Evolutionary conservation across 2,888 invertebrate genomes (phyloP).

Genomic region (Nomada flava): DNA sequence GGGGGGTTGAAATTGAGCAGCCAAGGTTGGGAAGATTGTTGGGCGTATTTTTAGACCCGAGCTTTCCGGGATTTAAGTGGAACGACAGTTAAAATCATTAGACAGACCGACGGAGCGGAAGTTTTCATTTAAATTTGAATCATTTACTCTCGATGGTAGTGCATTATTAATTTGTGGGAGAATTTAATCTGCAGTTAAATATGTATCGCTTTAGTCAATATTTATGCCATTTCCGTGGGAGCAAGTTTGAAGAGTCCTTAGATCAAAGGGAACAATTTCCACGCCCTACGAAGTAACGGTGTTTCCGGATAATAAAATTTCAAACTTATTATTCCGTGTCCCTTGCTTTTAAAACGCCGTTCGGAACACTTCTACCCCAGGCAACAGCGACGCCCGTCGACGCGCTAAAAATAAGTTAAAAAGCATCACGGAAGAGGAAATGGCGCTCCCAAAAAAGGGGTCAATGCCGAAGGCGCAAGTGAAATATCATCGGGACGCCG

Average conservation of each 20-base stretch:
- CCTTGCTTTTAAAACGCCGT: neutral
- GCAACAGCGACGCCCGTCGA: neutral
- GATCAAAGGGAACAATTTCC: neutral
- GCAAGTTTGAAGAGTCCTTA: too few species aligned
- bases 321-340: slow-evolving; percentile 7
- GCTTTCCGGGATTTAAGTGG: neutral
- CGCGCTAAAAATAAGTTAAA: slow-evolving; percentile 50
- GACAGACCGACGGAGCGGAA: too few species aligned
- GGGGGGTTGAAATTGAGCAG: neutral
- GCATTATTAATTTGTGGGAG: too few species aligned
- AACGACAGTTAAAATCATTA: too few species aligned
- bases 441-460: slow-evolving; percentile 49
- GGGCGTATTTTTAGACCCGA: neutral
- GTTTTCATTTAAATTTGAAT: too few species aligned
- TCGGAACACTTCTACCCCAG: neutral
- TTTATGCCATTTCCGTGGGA: too few species aligned
- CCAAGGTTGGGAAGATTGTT: neutral
- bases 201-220: too few species aligned
- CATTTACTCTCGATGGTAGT: too few species aligned
- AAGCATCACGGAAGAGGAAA: slow-evolving; percentile 50
- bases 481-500: slow-evolving; percentile 38
- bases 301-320: slow-evolving; percentile 7
- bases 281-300: neutral
- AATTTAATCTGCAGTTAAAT: too few species aligned
- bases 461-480: slow-evolving; percentile 55